Percentiles rank a stretch among this genome's conserved stretches.
phyloP scores from a whole-genome alignment of 2,797 vertebrate species.

The Aphelocoma californica region DNA sequence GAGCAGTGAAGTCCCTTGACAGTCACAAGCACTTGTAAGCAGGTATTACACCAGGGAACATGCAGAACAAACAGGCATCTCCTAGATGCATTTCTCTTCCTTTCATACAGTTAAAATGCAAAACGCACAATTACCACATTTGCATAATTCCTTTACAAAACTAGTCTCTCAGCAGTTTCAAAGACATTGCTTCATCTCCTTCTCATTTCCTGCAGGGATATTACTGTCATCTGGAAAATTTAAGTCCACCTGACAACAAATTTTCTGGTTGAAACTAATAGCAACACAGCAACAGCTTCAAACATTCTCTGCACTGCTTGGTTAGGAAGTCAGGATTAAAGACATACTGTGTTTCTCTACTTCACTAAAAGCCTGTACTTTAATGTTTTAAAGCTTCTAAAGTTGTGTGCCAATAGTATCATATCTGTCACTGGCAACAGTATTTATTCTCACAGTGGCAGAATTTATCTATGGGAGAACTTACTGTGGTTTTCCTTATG shows the following conservation, averaged over 20 bases:
- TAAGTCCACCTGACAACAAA: not conserved
- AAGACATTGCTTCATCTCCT: not conserved
- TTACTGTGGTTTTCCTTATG: not conserved
- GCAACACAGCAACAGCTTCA: not conserved
- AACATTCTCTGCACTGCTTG: not conserved
- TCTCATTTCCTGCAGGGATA: not conserved
- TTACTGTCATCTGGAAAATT: conserved; percentile 13
- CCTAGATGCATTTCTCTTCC: not conserved
- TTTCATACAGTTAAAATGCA: not conserved
- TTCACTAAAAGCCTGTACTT: not conserved
- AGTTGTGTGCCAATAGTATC: not conserved
- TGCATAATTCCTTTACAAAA: not conserved
- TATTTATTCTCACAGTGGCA: not conserved
- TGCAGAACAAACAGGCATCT: not conserved
- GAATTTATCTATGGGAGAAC: not conserved
- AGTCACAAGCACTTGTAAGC: not conserved
- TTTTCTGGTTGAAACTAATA: not conserved
- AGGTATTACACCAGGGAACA: not conserved
- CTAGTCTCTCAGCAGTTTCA: not conserved
- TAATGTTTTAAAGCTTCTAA: not conserved
- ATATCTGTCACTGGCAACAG: not conserved
- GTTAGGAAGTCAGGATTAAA: not conserved
- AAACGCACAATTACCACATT: not conserved
- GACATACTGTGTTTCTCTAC: not conserved
- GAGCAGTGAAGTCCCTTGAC: not conserved